Percentiles rank a stretch among this genome's conserved stretches.
phyloP scores from a whole-genome alignment of 2,888 invertebrate genomes.

The Drosophila melanosoma region DNA sequence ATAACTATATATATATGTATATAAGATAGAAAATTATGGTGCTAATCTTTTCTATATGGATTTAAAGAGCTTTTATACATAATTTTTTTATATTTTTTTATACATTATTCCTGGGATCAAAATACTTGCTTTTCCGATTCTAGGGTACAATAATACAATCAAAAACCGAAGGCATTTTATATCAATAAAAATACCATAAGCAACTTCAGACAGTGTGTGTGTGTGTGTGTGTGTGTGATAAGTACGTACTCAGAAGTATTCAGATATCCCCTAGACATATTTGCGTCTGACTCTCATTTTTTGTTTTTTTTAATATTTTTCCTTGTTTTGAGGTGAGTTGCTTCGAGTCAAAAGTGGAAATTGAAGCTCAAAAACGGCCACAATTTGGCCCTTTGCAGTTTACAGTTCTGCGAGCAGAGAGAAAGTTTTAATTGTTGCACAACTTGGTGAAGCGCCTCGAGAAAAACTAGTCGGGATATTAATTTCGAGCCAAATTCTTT shows the following conservation, averaged over 20 bases:
- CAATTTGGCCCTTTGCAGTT: background rate
- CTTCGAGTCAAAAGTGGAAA: background rate
- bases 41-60: too few relatives aligned
- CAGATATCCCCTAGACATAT: constrained; percentile 10
- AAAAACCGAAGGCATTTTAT: constrained; percentile 24
- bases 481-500: background rate
- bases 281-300: constrained; percentile 3
- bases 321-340: constrained; percentile 3
- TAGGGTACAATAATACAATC: constrained; percentile 23
- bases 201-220: constrained; percentile 26
- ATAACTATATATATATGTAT: too few relatives aligned
- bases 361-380: background rate
- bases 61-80: too few relatives aligned
- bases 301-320: background rate
- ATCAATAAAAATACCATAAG: constrained; percentile 46
- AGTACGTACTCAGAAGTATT: constrained; percentile 10
- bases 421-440: constrained; percentile 5
- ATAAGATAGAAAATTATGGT: too few relatives aligned
- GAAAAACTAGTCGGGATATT: background rate
- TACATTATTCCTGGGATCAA: background rate
- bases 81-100: too few relatives aligned
- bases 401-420: background rate
- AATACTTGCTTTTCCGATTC: background rate
- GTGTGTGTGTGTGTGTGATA: constrained; percentile 14
- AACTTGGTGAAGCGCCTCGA: background rate